Evolutionary conservation across 2,888 invertebrate species (phyloP), one percentile per base, ranked within the genome.

Genomic region (Chrysina gloriosa): DNA sequence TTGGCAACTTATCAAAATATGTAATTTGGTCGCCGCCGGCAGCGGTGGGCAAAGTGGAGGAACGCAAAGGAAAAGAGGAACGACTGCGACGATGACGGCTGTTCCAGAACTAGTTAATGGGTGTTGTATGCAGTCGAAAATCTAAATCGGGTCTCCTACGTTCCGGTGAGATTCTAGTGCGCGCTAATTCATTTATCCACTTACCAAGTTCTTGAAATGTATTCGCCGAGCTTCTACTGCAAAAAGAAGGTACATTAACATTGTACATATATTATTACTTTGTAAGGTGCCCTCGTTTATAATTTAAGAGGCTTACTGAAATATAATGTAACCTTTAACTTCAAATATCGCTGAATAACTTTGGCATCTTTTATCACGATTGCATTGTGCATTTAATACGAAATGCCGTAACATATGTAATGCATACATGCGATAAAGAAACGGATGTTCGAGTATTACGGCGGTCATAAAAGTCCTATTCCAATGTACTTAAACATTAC

Each of bases 1-100:
- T 56, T 56, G 56, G 56, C 56, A 56, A 56, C 31, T 31, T 56
- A 56, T 56, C 56, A 56, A 56, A 56, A 56, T 56, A 56, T 56
- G 56, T 56, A 56, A 39, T 56, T 56, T 56, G 36, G 56, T 36
- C 39, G 36, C 4, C 9, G 25, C n/a, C 27, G 29, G 14, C 42
- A 19, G 19, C 42, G 25, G 25, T 27, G 14, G 56, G 56, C 39
- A 39, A 36, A 23, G 39, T 23, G 56, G 56, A 56, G 56, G 56
- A 39, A 39, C 36, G 56, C 23, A 36, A 56, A 56, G 36, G 56
- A 56, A 56, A 56, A 36, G 56, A 25, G 50, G 27, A 50, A 11
- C n/a, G 50, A 52, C 23, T 23, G 47, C 23, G 54, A 21, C 25
- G 54, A 34, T 56, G 56, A 56, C 36, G 56, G 11, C 36, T 9